Percentiles rank a stretch among this genome's conserved stretches.
Conservation (phyloP, 35 echinoderm and acorn worm genomes). For the Ophioderma brevispina region DNA sequence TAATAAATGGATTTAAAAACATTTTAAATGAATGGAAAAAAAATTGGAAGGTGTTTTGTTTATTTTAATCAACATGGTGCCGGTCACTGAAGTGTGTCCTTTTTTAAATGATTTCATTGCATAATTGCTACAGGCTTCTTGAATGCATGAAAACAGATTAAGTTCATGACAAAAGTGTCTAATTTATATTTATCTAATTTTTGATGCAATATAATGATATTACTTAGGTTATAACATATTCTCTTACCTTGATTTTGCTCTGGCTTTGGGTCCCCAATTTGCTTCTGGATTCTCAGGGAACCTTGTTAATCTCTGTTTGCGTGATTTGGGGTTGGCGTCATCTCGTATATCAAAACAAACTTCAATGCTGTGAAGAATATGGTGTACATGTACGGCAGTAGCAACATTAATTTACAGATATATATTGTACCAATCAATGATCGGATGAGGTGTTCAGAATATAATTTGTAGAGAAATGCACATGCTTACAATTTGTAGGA, state of each 20-base stretch:
- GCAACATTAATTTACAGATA: too few relatives aligned
- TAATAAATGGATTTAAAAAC: neutral
- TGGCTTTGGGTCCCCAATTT: conserved; percentile 94
- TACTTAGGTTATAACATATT: too few relatives aligned
- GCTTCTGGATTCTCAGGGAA: conserved; percentile 89
- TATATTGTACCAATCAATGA: too few relatives aligned
- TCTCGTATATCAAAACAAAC: conserved; percentile 73
- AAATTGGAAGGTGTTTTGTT: neutral
- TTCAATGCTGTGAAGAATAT: conserved; percentile 40
- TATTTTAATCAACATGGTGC: neutral
- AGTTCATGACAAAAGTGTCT: too few relatives aligned
- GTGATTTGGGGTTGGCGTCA: conserved; percentile 77
- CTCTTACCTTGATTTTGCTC: conserved; percentile 83
- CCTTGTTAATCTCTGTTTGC: conserved; percentile 59
- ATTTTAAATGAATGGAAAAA: neutral
- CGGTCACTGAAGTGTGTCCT: neutral
- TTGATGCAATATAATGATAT: too few relatives aligned
- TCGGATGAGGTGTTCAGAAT: too few relatives aligned
- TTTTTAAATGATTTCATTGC: neutral
- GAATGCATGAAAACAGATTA: too few relatives aligned
- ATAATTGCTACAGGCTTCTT: too few relatives aligned
- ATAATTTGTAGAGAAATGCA: too few relatives aligned
- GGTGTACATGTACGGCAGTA: too few relatives aligned
- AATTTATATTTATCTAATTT: too few relatives aligned
- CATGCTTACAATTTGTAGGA: too few relatives aligned